Evolutionary conservation across 2,888 invertebrate genomes (phyloP), one percentile per base, ranked within the genome.

Genomic region (Heliconius cydno): DNA sequence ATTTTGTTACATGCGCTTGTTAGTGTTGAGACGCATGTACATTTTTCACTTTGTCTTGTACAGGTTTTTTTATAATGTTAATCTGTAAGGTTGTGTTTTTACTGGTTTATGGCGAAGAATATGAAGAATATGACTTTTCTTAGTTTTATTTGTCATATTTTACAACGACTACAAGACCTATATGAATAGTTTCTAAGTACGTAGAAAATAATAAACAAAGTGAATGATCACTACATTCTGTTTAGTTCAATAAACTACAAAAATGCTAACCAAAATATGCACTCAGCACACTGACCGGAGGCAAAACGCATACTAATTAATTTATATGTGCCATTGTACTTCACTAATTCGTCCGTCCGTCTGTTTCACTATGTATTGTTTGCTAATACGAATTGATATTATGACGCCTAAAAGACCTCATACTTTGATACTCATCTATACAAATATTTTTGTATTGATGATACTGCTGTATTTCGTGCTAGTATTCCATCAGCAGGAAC

Each of bases 381-480:
- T 82, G 82, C 60, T 76, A 80, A 82, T 82, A 80, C 77, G 60
- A 78, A 80, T 46, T 68, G 70, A 82, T 82, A 46, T 76, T 46
- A 73, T 78, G 57, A 57, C 30, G 57, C 13, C 7, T 52, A 34
- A 34, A n/a, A 9, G 72, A 72, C 72, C 57, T 57, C 30, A 34
- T 72, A 30, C 13, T 4, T 34, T 57, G 52, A 7, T 28, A 30
- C 22, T 52, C 19, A 22, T 52, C 2, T 7, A 52, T 52, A 52
- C 19, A 19, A 52, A 7, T 22, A 7, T 52, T 52, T 52, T 22
- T 52, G 22, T 52, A 52, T 3, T 7, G 52, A 52, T 52, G 52
- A 52, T 52, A 19, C 7, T 19, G 19, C 6, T 52, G 52, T 52
- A 15, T 52, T 38, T 9, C 38, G 38, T 38, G 10, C 10, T 9